Evolutionary conservation across 2,888 invertebrate genomes (phyloP), one percentile per base, ranked within the genome.

Genomic region (Bombylius discolor): DNA sequence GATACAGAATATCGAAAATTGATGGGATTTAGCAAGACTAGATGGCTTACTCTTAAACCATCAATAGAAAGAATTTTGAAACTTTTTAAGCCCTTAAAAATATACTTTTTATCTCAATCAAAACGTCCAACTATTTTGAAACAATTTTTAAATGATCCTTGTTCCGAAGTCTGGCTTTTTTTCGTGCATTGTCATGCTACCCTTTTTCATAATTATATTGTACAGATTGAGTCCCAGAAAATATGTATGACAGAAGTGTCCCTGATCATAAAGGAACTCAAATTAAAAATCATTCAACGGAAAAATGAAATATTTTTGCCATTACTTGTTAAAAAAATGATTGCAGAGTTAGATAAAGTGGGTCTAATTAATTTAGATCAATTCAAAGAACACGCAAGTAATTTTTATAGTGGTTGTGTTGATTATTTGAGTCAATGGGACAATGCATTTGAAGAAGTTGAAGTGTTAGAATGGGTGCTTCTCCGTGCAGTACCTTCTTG

Each of bases 401-500:
- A 46, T 34, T 32, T 52, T 46, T 52, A 52, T 23, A 7, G 33
- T 31, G 46, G 6, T 9, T 46, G 52, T 12, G 36, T 52, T 39
- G 46, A 52, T 46, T 52, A 52, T 13, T 34, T 52, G 9, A 46
- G 36, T 34, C 46, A 52, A n/a, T 52, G 52, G 36, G 39, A 47
- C 39, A 23, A 36, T 36, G 34, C 46, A n/a, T 47, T 52, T 47
- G 36, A 23, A 39, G 52, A 52, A 23, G 14, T 52, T 14, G 33
- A 47, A 47, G 46, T 39, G 34, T 52, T 47, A 36, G 34, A 47
- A n/a, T 52, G 52, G 14, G 14, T 52, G 13, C 6, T 23, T n/a
- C 36, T 57, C 50, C 49, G 48, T 48, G 54, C 31, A 23, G 31
- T 52, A 36, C 39, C 45, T 46, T 48, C 36, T 52, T 55, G 55